These are phyloP conservation scores for Epinephelus cyanopodus DNA, from an alignment of 2,113 vertebrate species.

Conservation along the genomic window DNA sequence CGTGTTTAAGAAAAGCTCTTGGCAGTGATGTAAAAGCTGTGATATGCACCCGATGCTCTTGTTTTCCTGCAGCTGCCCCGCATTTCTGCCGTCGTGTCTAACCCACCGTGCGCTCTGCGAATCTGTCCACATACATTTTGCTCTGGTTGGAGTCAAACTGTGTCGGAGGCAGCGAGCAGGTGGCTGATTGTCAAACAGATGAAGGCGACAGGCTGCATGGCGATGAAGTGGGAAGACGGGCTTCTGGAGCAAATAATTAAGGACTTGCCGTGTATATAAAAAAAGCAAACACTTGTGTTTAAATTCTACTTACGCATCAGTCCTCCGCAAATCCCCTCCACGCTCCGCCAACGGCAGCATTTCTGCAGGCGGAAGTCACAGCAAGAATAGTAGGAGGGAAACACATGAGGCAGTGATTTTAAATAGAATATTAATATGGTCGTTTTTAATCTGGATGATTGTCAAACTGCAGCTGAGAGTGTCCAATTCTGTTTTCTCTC, in stretches of 20 bases:
- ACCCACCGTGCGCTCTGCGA: not conserved
- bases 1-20: not conserved
- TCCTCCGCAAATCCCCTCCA: constrained; percentile 14
- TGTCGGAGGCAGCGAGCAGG: constrained; percentile 48
- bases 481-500: not conserved
- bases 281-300: constrained; percentile 14
- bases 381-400: not conserved
- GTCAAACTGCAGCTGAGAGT: not conserved
- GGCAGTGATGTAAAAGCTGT: not conserved
- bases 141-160: constrained; percentile 48
- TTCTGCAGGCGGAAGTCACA: not conserved
- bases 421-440: not conserved
- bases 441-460: not conserved
- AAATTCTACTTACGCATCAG: not conserved
- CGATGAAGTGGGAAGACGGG: constrained; percentile 35
- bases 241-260: constrained; percentile 54
- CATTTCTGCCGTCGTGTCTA: not conserved
- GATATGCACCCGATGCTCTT: not conserved
- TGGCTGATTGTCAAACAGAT: constrained; percentile 63
- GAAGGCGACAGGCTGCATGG: constrained; percentile 59
- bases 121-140: constrained; percentile 28
- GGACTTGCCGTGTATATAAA: constrained; percentile 2
- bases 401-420: not conserved
- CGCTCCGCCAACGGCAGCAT: not conserved
- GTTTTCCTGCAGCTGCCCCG: not conserved